Evolutionary conservation across 2,797 vertebrate genomes (phyloP), one percentile per base, ranked within the genome.

Genomic region (Neosalanx taihuensis): DNA sequence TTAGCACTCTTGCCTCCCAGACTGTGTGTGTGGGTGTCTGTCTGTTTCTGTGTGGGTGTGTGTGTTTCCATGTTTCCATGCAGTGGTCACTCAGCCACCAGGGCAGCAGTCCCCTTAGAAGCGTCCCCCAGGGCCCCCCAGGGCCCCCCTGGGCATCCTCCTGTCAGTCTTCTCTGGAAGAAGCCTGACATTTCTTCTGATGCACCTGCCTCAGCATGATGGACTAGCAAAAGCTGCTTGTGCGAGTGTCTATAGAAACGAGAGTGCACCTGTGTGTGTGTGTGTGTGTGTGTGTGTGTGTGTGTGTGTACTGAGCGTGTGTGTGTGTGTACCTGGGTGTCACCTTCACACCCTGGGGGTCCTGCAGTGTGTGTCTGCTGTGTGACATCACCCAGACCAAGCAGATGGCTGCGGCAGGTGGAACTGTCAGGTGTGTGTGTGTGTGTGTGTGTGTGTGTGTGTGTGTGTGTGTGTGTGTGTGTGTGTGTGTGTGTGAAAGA

Each of bases 31-130:
- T 17, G 13, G 17, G 53, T 56, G 3, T 56, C 4, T 26, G 58
- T 23, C n/a, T n/a, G 23, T 41, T 30, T 73, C 71, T 69, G 18
- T 56, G 62, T 71, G 31, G 30, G 64, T 69, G 30, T 26, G 37
- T n/a, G 49, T 49, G 12, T 71, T 10, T 41, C 29, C 67, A 51
- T 64, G 37, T 64, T 41, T 29, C 5, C 53, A 33, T 37, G 15
- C 71, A 46, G 57, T 17, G 49, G 69, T 61, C 76, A 64, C 6
- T 20, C 4, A 33, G 62, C 75, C 70, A 73, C 33, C 18, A 15
- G 64, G 69, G 69, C 66, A 70, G 66, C 72, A 59, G 15, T 61
- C 77, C 41, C 41, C 68, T 70, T 61, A 53, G 49, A 69, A 64
- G 71, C 78, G 71, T 58, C n/a, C n/a, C n/a, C n/a, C n/a, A n/a